phyloP scores from a whole-genome alignment of 2,797 vertebrate species.

The Tapera naevia region DNA sequence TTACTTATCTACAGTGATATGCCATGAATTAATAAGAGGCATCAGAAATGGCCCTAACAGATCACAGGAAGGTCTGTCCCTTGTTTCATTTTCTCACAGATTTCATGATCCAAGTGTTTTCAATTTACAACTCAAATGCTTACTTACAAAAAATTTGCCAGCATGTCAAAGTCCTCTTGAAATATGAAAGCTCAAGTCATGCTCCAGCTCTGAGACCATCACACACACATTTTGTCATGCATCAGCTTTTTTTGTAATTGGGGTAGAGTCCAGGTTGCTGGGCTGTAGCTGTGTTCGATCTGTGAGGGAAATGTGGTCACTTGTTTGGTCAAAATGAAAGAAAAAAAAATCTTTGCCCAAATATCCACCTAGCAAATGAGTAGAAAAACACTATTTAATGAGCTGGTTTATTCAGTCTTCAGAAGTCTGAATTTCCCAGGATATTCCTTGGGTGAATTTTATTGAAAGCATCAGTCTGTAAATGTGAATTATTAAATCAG shows the following conservation, averaged over 20 bases:
- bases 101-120: slow-evolving; percentile 52
- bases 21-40: neutral
- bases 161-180: slow-evolving; percentile 17
- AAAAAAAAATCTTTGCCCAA: neutral
- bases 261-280: neutral
- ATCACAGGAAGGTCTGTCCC: neutral
- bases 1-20: neutral
- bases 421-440: neutral
- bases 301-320: neutral
- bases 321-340: neutral
- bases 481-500: neutral
- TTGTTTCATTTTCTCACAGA: slow-evolving; percentile 51
- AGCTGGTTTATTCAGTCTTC: neutral
- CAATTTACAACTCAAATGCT: slow-evolving; percentile 58
- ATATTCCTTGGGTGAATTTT: neutral
- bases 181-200: slow-evolving; percentile 18
- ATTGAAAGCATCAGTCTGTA: neutral
- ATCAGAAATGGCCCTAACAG: neutral
- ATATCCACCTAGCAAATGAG: neutral
- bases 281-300: neutral
- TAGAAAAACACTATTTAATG: neutral
- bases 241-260: slow-evolving; percentile 36
- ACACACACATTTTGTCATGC: slow-evolving; percentile 7
- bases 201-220: neutral
- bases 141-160: slow-evolving; percentile 43